Percentiles rank a stretch among this genome's conserved stretches.
These are phyloP conservation scores for Phainopepla nitens DNA, from an alignment of 2,113 vertebrate species.

Conservation along the genomic window DNA sequence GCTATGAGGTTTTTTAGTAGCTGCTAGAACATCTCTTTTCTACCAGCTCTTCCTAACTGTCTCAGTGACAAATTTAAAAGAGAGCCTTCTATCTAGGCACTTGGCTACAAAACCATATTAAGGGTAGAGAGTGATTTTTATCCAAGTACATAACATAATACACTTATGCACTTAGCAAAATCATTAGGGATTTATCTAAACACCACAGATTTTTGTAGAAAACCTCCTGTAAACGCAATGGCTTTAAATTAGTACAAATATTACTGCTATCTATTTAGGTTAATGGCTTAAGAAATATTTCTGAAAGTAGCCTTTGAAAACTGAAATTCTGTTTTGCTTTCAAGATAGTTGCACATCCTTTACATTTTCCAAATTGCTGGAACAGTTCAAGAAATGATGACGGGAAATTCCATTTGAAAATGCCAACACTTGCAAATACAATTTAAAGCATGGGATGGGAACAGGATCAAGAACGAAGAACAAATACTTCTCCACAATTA, in stretches of 20 bases:
- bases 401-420: slow-evolving; percentile 43
- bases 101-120: neutral
- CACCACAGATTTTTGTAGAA: neutral
- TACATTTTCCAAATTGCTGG: neutral
- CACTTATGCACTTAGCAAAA: neutral
- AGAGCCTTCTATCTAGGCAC: neutral
- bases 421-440: neutral
- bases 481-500: neutral
- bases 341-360: neutral
- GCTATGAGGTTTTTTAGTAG: neutral
- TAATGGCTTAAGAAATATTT: neutral
- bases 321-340: slow-evolving; percentile 12
- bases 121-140: neutral
- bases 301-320: neutral
- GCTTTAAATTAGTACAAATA: neutral
- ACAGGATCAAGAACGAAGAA: neutral
- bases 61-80: neutral
- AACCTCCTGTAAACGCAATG: neutral
- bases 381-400: neutral
- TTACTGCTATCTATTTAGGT: neutral
- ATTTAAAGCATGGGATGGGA: neutral
- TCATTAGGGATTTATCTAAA: neutral
- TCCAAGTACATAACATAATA: neutral
- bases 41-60: neutral
- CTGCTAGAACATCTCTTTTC: neutral